These are phyloP conservation scores for Calliopsis andreniformis DNA, from an alignment of 1,140 invertebrate species.

Conservation along the genomic window DNA sequence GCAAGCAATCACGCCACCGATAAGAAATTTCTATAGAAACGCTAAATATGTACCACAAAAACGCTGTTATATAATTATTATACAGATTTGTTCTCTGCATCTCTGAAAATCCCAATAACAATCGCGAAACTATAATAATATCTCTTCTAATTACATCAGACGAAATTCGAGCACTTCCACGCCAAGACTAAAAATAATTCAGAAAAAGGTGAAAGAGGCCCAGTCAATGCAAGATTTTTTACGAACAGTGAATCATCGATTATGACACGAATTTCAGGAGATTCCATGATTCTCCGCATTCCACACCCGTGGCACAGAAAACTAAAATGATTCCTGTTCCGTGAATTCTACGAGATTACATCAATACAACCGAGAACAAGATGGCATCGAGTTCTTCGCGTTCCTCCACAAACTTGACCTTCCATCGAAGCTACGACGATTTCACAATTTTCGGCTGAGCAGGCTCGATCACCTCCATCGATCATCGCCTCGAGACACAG, in stretches of 20 bases:
- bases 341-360: not conserved
- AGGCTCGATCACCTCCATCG: not conserved
- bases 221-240: not conserved
- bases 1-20: too few relatives aligned
- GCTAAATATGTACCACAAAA: not conserved
- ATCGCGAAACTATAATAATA: too few relatives aligned
- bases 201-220: not conserved
- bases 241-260: not conserved
- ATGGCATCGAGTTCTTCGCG: not conserved
- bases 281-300: too few relatives aligned
- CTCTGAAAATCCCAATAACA: too few relatives aligned
- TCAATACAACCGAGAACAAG: not conserved
- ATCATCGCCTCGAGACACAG: not conserved
- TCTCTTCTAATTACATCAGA: too few relatives aligned
- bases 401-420: conserved; percentile 25
- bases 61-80: not conserved
- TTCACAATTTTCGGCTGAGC: not conserved
- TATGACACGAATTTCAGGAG: too few relatives aligned
- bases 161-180: too few relatives aligned
- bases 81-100: too few relatives aligned
- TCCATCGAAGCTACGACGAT: not conserved
- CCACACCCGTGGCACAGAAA: conserved; percentile 18
- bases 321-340: conserved; percentile 1
- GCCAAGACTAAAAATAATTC: too few relatives aligned
- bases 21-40: too few relatives aligned